These are phyloP conservation scores for Ciona savignyi DNA, from an alignment of 23 tunicate species.

Conservation along the genomic window DNA sequence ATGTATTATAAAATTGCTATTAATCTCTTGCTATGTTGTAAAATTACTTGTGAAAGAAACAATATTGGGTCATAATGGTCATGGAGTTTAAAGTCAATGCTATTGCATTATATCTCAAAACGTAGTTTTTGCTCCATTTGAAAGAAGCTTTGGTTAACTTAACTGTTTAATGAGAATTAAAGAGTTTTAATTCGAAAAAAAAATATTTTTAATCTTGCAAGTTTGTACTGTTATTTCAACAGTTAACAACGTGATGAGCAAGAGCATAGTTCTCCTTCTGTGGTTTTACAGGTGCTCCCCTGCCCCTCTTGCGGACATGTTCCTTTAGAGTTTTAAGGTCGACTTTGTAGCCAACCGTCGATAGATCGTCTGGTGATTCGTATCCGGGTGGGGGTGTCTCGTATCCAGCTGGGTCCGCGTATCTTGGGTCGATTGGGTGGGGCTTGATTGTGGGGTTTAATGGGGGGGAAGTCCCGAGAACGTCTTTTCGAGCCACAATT, in stretches of 20 bases:
- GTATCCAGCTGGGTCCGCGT: neutral
- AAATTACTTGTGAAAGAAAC: too few relatives aligned
- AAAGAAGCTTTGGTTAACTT: too few relatives aligned
- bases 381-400: conserved; percentile 9
- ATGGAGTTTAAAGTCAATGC: too few relatives aligned
- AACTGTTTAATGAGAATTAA: too few relatives aligned
- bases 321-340: conserved; percentile 63
- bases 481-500: neutral
- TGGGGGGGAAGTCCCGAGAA: neutral
- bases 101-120: too few relatives aligned
- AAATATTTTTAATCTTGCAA: too few relatives aligned
- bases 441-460: neutral
- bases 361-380: conserved; percentile 28
- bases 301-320: conserved; percentile 23
- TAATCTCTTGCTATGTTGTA: too few relatives aligned
- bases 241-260: neutral
- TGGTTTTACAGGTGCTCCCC: neutral
- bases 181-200: too few relatives aligned
- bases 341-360: conserved; percentile 42
- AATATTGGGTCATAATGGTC: too few relatives aligned
- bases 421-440: neutral
- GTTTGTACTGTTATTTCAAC: too few relatives aligned
- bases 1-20: too few relatives aligned
- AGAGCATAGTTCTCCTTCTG: neutral
- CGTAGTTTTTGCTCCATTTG: too few relatives aligned